These are phyloP conservation scores for Meloidogyne floridensis DNA, from an alignment of 1,140 invertebrate genomes.

Conservation along the genomic window DNA sequence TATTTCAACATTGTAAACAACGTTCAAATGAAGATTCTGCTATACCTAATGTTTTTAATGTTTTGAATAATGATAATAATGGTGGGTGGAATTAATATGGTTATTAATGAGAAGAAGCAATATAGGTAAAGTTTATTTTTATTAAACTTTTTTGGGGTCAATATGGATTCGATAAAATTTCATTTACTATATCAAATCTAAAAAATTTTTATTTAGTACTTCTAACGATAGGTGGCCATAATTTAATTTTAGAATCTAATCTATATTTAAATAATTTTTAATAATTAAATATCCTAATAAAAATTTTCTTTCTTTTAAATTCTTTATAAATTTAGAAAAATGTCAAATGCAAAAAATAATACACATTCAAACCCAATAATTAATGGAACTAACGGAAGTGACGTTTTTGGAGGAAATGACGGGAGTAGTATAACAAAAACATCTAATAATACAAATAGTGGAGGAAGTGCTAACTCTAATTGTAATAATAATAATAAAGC, in stretches of 20 bases:
- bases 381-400: neutral
- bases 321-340: neutral
- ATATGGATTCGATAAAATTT: no score
- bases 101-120: neutral
- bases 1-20: conserved; percentile 7
- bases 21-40: neutral
- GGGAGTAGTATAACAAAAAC: neutral
- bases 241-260: no score
- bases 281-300: neutral
- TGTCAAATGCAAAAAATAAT: conserved; percentile 10
- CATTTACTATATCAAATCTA: no score
- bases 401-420: neutral
- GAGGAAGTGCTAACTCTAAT: no score
- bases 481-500: neutral
- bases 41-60: neutral
- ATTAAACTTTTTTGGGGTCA: no score
- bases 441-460: no score
- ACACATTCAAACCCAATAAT: neutral
- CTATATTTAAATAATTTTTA: neutral
- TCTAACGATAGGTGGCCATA: no score
- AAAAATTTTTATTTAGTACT: no score
- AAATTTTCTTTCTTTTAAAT: neutral
- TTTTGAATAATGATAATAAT: neutral
- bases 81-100: neutral
- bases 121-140: neutral